These are phyloP conservation scores for Hydropsyche betteni DNA, from an alignment of 2,888 invertebrate genomes.

Conservation along the genomic window DNA sequence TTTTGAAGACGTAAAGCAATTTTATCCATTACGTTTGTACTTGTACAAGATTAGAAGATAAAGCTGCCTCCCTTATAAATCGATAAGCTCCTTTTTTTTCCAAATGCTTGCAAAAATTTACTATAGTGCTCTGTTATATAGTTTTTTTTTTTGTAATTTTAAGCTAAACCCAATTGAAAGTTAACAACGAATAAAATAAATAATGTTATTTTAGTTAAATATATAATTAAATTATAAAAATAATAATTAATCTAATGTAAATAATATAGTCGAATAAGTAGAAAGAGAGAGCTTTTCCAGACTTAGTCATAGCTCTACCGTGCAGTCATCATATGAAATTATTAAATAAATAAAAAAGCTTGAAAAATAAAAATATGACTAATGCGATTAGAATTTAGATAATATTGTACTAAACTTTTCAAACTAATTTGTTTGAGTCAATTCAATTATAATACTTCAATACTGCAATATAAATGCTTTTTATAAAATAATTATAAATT, in stretches of 20 bases:
- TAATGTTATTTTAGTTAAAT: constrained; percentile 31
- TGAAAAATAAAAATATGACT: too few species aligned
- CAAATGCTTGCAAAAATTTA: too few species aligned
- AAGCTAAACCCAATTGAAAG: constrained; percentile 67
- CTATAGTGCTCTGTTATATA: too few species aligned
- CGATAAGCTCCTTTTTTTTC: too few species aligned
- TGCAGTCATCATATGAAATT: too few species aligned
- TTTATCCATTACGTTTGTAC: not conserved
- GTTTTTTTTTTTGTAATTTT: too few species aligned
- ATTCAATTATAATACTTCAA: not conserved
- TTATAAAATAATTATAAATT: not conserved
- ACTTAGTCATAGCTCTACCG: not conserved
- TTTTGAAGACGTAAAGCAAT: constrained; percentile 37
- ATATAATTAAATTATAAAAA: not conserved
- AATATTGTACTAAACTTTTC: too few species aligned
- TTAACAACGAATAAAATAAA: constrained; percentile 53
- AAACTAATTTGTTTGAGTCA: too few species aligned
- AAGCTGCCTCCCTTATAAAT: not conserved
- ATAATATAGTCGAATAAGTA: constrained; percentile 2
- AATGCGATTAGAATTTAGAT: too few species aligned
- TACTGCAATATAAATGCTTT: not conserved
- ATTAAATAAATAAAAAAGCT: too few species aligned
- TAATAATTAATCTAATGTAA: not conserved
- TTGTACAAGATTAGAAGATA: not conserved
- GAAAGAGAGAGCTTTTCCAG: constrained; percentile 13